These are phyloP conservation scores for Samia ricini DNA, from an alignment of 1,140 invertebrate genomes.

Conservation along the genomic window DNA sequence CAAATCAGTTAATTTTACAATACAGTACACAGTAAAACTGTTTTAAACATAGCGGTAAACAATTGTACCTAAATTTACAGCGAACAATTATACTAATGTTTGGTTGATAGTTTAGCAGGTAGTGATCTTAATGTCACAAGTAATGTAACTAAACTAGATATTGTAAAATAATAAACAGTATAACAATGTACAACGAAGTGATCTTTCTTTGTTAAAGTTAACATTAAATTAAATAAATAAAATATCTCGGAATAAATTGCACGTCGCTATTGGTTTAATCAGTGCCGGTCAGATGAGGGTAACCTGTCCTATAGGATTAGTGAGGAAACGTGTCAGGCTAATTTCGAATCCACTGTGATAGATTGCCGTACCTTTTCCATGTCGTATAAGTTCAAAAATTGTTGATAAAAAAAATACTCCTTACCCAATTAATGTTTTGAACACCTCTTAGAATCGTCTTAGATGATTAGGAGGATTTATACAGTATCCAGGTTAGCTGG, in stretches of 20 bases:
- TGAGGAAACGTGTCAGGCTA: constrained; percentile 14
- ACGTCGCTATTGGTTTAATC: constrained; percentile 12
- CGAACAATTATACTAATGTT: too few species aligned
- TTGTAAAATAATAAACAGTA: not conserved
- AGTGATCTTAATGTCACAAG: too few species aligned
- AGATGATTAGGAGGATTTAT: too few species aligned
- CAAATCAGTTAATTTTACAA: too few species aligned
- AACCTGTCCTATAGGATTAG: constrained; percentile 20
- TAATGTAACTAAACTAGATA: too few species aligned
- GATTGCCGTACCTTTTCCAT: constrained; percentile 5
- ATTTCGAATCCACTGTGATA: constrained; percentile 21
- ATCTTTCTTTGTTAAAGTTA: not conserved
- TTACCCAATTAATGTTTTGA: not conserved
- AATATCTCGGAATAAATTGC: not conserved
- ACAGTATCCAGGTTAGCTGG: too few species aligned
- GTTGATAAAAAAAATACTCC: not conserved
- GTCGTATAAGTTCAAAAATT: not conserved
- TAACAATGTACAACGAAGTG: not conserved
- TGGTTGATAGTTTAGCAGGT: too few species aligned
- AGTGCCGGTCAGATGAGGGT: constrained; percentile 15
- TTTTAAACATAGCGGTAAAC: too few species aligned
- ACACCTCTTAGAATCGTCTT: not conserved
- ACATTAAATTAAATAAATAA: not conserved
- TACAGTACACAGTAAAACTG: too few species aligned
- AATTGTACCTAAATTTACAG: too few species aligned